Percentiles rank a stretch among this genome's conserved stretches.
Conservation (phyloP, 2,888 invertebrate genomes). For the Rhingia rostrata region DNA sequence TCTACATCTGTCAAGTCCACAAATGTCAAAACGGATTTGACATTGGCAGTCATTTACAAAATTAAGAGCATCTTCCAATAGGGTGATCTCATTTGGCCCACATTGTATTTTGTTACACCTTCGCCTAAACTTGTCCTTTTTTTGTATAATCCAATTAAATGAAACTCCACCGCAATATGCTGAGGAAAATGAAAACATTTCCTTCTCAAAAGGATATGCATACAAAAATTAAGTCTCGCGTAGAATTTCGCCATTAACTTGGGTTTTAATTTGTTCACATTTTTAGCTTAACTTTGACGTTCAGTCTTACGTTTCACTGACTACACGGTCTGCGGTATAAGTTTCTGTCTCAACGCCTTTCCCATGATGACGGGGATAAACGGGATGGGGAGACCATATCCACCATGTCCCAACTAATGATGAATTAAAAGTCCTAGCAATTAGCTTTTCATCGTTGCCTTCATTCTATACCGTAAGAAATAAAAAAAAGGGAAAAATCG, state of each 20-base stretch:
- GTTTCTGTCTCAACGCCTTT: constrained; percentile 37
- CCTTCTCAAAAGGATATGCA: too few relatives aligned
- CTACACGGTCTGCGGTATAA: constrained; percentile 21
- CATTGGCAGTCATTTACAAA: too few relatives aligned
- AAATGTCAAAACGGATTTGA: too few relatives aligned
- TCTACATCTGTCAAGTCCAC: too few relatives aligned
- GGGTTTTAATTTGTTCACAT: constrained; percentile 62
- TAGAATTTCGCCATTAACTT: constrained; percentile 59
- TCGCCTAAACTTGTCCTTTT: too few relatives aligned
- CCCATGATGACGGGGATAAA: not conserved
- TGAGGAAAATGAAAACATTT: too few relatives aligned
- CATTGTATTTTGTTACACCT: too few relatives aligned
- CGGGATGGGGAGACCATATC: constrained; percentile 1
- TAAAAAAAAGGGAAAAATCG: not conserved
- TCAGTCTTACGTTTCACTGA: not conserved
- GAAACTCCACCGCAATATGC: too few relatives aligned
- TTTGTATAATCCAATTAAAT: too few relatives aligned
- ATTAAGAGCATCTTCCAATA: too few relatives aligned
- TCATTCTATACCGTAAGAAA: not conserved
- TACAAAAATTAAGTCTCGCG: not conserved
- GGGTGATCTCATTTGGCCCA: too few relatives aligned
- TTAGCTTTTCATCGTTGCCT: constrained; percentile 49
- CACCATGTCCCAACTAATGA: constrained; percentile 56
- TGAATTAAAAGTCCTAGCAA: constrained; percentile 67
- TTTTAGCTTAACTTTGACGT: constrained; percentile 34